A percentile compares a stretch with the other conserved stretches of the same genome.
Conservation (phyloP, 2,113 vertebrate species). For the Oxyura jamaicensis region DNA sequence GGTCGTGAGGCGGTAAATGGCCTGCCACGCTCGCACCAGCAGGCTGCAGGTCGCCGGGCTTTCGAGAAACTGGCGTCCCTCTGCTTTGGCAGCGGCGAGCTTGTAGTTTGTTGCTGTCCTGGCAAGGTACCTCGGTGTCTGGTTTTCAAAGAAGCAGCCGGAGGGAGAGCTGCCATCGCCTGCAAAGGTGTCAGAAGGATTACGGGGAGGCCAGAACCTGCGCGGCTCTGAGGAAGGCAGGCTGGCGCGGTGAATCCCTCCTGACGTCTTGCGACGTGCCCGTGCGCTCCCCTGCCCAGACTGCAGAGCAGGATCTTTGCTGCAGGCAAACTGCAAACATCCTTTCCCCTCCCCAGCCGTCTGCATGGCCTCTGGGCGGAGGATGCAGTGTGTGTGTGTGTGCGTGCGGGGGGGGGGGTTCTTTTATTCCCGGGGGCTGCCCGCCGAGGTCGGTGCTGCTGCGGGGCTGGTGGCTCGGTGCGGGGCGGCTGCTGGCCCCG, state of each 20-base stretch:
- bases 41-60: neutral
- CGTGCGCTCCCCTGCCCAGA: neutral
- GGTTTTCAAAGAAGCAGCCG: neutral
- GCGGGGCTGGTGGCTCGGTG: too few species aligned
- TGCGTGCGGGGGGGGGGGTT: too few species aligned
- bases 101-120: neutral
- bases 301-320: neutral
- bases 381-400: too few species aligned
- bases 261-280: neutral
- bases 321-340: rapidly evolving
- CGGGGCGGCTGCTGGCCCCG: too few species aligned
- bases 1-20: neutral
- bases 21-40: rapidly evolving
- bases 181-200: neutral
- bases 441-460: neutral
- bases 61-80: neutral
- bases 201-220: neutral
- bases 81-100: neutral
- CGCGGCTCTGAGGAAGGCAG: neutral
- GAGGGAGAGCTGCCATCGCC: neutral
- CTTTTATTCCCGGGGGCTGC: neutral
- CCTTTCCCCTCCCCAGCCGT: neutral
- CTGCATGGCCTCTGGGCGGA: too few species aligned
- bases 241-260: neutral
- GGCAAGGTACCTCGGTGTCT: neutral